Evolutionary conservation across 1,140 invertebrate species (phyloP).

Genomic region (Phortica variegata): DNA sequence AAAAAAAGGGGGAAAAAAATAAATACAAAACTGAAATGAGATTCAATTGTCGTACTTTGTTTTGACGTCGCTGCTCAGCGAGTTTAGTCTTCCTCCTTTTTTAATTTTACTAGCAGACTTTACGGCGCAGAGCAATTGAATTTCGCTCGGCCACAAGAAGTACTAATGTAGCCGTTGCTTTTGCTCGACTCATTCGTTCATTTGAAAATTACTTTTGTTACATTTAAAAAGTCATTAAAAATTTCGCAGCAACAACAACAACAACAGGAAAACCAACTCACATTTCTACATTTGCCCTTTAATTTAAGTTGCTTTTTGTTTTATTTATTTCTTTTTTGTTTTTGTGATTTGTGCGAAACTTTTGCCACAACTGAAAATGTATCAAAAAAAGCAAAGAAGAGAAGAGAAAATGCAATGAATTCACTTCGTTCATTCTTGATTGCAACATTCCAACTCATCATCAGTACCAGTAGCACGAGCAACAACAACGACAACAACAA

Average conservation of each 20-base stretch:
- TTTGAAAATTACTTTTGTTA: conserved; percentile 47
- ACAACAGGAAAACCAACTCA: too few relatives aligned
- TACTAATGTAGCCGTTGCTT: background rate
- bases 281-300: too few relatives aligned
- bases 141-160: conserved; percentile 22
- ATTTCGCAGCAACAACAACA: background rate
- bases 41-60: conserved; percentile 26
- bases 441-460: too few relatives aligned
- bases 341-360: too few relatives aligned
- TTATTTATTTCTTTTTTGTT: too few relatives aligned
- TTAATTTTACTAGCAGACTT: background rate
- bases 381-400: too few relatives aligned
- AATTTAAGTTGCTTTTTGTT: too few relatives aligned
- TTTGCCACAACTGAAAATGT: too few relatives aligned
- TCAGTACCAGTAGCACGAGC: too few relatives aligned
- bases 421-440: too few relatives aligned
- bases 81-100: conserved; percentile 8
- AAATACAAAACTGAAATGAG: conserved; percentile 40
- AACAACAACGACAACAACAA: too few relatives aligned
- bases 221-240: conserved; percentile 47
- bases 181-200: conserved; percentile 10
- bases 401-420: too few relatives aligned
- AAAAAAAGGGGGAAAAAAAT: conserved; percentile 37
- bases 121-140: conserved; percentile 37
- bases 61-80: conserved; percentile 14